A percentile compares a stretch with the other conserved stretches of the same genome.
Evolutionary conservation across 1,140 invertebrate genomes (phyloP).

Genomic region (Asobara japonica): DNA sequence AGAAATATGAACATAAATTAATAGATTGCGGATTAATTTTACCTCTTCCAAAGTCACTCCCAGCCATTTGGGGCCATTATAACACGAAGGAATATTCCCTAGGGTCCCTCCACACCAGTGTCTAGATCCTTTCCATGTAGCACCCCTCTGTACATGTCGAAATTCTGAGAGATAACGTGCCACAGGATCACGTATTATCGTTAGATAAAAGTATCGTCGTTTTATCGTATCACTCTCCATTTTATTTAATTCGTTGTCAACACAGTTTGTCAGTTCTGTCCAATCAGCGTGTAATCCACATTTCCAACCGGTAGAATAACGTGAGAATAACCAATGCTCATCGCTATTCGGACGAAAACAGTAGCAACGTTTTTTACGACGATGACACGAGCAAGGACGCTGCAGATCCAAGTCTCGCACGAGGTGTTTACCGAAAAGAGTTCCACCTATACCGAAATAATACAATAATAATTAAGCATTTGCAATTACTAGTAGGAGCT

Average conservation of each 20-base stretch:
- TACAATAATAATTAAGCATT: conserved; percentile 27
- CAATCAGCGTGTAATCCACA: conserved; percentile 99
- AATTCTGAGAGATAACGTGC: conserved; percentile 92
- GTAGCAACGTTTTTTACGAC: conserved; percentile 87
- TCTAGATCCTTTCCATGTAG: conserved; percentile 93
- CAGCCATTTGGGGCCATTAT: conserved; percentile 74
- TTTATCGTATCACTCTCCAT: conserved; percentile 83
- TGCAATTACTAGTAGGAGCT: too few species aligned
- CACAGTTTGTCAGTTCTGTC: conserved; percentile 93
- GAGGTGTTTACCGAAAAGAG: conserved; percentile 94
- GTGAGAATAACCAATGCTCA: conserved; percentile 97
- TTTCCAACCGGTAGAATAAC: conserved; percentile 98
- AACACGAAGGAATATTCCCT: conserved; percentile 82
- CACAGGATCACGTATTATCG: conserved; percentile 92
- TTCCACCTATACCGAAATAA: conserved; percentile 72
- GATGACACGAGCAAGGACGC: conserved; percentile 87
- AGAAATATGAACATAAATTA: background rate
- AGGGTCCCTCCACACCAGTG: conserved; percentile 89
- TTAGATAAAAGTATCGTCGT: conserved; percentile 95
- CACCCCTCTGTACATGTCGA: conserved; percentile 94
- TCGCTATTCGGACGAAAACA: conserved; percentile 90
- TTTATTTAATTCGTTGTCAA: conserved; percentile 86
- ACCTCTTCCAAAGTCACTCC: conserved; percentile 70
- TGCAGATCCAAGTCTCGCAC: conserved; percentile 92
- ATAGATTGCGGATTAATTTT: conserved; percentile 18